Evolutionary conservation across 2,797 vertebrate genomes (phyloP).

Genomic region (Chanos chanos): DNA sequence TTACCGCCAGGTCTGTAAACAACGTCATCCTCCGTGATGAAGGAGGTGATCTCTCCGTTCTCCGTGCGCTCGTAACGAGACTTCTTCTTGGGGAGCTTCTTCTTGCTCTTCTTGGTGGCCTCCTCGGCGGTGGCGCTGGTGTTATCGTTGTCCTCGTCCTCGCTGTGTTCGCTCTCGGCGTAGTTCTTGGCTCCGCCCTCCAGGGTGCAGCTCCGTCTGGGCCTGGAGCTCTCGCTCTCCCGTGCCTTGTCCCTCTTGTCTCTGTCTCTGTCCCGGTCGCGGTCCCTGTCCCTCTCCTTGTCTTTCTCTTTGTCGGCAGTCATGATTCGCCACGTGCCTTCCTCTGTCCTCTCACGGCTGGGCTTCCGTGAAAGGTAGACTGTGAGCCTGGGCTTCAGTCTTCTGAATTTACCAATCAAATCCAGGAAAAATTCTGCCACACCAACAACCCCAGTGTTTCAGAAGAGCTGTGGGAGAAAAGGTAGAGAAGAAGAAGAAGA

Average conservation of each 20-base stretch:
- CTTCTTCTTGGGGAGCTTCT: constrained; percentile 96
- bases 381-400: constrained; percentile 99
- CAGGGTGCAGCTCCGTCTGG: constrained; percentile 91
- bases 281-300: constrained; percentile 93
- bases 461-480: constrained; percentile 74
- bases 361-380: constrained; percentile 99
- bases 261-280: constrained; percentile 88
- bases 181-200: constrained; percentile 98
- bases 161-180: constrained; percentile 95
- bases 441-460: constrained; percentile 96
- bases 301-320: constrained; percentile 97
- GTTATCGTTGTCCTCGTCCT: constrained; percentile 92
- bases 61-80: constrained; percentile 94
- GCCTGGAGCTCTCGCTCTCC: constrained; percentile 87
- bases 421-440: constrained; percentile 99
- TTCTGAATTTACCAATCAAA: constrained; percentile 99
- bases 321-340: constrained; percentile 99
- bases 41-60: constrained; percentile 95
- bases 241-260: constrained; percentile 85
- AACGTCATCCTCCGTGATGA: constrained; percentile 93
- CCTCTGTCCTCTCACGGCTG: constrained; percentile 99
- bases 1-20: constrained; percentile 97
- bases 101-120: constrained; percentile 90
- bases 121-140: constrained; percentile 85
- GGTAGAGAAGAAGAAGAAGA: neutral